Evolutionary conservation across 2,113 vertebrate genomes (phyloP), one percentile per base, ranked within the genome.

Genomic region (Tyto alba): DNA sequence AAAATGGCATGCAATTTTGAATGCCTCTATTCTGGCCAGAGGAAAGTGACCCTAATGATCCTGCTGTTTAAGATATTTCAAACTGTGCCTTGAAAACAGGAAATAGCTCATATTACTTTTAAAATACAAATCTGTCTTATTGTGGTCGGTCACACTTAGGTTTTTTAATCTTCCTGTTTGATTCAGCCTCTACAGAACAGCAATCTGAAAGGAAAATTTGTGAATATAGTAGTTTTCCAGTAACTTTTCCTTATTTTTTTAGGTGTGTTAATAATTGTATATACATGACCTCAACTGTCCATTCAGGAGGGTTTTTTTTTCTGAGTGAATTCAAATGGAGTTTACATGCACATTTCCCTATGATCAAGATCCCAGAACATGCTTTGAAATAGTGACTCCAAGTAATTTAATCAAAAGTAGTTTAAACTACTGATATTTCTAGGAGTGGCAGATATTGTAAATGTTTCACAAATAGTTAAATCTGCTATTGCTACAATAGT

Each of bases 221-320:
- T 63, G 14, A 72, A 22, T 21, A 43, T 60, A 41, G 4, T 7
- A 25, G 2, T 79, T 85, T 88, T 77, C 16, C 9, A 60, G 20
- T 38, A 86, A 73, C 15, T 52, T 25, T 16, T 22, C 3, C 7
- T 36, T 40, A 19, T 69, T 63, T 48, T 11, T 36, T 47, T 18
- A n/a, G 19, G 13, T 48, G 6, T 50, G 20, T 16, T 55, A 48
- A 38, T 63, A 30, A 63, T 45, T 38, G 11, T 30, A 6, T 76
- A 8, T 34, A 26, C 0, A 0, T 5, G 9, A 79, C 19, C 13
- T 76, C 17, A 69, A 13, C 4, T 34, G 7, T 63, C 38, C 17
- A 25, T 45, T 68, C 23, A 4, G 8, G 1, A n/a, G n/a, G n/a
- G 1, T 0, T 25, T 38, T 53, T 66, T 11, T 41, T n/a, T n/a